Evolutionary conservation across 2,888 invertebrate species (phyloP), one percentile per base, ranked within the genome.

Genomic region (Perdita meconis): DNA sequence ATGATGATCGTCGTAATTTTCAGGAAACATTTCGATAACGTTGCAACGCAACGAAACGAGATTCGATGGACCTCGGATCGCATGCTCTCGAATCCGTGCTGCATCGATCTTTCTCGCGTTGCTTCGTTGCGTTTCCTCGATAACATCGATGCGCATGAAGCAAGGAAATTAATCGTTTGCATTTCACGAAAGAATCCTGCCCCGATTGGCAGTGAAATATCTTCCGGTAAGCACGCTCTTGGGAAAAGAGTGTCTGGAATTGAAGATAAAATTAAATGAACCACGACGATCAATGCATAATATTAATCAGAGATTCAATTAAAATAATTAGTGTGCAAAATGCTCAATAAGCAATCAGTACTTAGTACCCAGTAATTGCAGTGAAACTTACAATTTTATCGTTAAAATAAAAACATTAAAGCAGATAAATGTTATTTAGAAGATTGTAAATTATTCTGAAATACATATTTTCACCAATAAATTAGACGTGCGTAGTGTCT

Each of bases 101-200:
- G 50, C 36, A 61, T 69, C 36, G 51, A 63, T 55, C 53, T 63
- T 47, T 8, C 6, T 38, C 22, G 44, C 51, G 42, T 50, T 51
- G 19, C 51, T 42, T 64, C 42, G 57, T 67, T 72, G 57, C 57
- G 50, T 70, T 53, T n/a, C 19, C 26, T 6, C n/a, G 63, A 72
- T 72, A 72, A 66, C 38, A 72, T 76, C 63, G 47, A 60, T 13
- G 57, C 30, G 47, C 50, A 8, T 0, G 34, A 19, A 19, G 34
- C 26, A 36, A 53, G 16, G 60, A 55, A 70, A 68, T 47, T 12
- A 55, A 47, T 55, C 64, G 42, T 53, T 47, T 30, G 12, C 16
- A 40, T 30, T 50, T 55, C 53, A 13, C 22, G 53, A 64, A 55
- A 55, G 53, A 55, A 19, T 64, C 40, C 1, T 50, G 16, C 6